Base-by-base conservation (phyloP, 2,797 vertebrate genomes). In the Phataginus tetradactyla region DNA sequence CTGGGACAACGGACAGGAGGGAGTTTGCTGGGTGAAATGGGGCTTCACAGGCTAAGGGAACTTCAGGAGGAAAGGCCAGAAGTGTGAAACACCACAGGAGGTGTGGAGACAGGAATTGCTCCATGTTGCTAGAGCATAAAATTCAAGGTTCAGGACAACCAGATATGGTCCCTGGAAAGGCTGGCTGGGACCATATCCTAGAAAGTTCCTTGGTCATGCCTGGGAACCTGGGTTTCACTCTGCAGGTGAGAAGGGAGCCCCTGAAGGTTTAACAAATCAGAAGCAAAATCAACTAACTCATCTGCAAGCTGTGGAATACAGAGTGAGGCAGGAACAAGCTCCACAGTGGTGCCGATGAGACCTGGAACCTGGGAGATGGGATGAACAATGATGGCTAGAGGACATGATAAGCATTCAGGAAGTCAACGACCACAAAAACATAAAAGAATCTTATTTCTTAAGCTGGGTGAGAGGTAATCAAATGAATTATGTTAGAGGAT, bases 381-480 rank as follows among this genome's bases (percentile, higher is more conserved):
- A 39, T 66, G 11, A 39, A 23, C 8, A 0, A 13, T 0, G 7
- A 18, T 0, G 2, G 53, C 12, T 29, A 21, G 39, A 25, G 32
- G 14, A 39, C 0, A 7, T 4, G 8, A 21, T 1, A n/a, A 42
- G n/a, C 45, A 12, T 9, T 49, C 39, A 49, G 63, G 27, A 79
- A 86, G 37, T 39, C 53, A 77, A 85, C 0, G 63, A 55, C 29
- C 74, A 55, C 32, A 37, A 49, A 90, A 39, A n/a, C 4, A 18
- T 7, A 45, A 53, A 29, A n/a, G 10, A 51, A 66, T 29, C n/a
- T 45, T 34, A 71, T 37, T 75, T 64, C 66, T 72, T 74, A 45
- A 66, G 53, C 27, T 37, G 64, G 23, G 78, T 39, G 63, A 34
- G 17, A 6, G n/a, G 29, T 42, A 64, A 39, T 10, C 12, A 37